Base-by-base conservation (phyloP, 2,888 invertebrate genomes). In the Lingula anatina region DNA sequence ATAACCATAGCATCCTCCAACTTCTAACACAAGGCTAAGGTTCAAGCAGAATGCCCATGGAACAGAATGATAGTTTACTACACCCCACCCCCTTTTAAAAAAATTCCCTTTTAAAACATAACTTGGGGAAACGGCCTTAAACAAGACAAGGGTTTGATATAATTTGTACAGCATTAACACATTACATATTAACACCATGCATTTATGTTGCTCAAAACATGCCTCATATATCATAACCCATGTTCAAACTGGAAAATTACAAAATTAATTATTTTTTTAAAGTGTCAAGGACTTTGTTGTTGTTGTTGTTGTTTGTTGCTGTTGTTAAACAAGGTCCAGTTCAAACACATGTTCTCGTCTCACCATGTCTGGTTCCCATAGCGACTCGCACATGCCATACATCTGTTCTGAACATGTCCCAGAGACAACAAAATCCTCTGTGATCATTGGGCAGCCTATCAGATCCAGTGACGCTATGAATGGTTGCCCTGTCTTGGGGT, bases 391-490 rank as follows among this genome's bases (percentile, higher is more conserved):
- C 91, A 97, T 95, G 68, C 80, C 81, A 54, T 80, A 76, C 70
- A 80, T 71, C 59, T 79, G 79, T 58, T 81, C 80, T 39, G 74
- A 73, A 56, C 93, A 95, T 5, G 94, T 92, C 9, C 99, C 99
- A n/a, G 89, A 88, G n/a, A 96, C 94, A 2, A 95, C 95, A 82
- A 99, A 99, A 75, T 99, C 97, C 65, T 89, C 86, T 0, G 96
- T 90, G 56, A 85, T 84, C 79, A 90, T 90, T 0, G 87, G 84
- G 66, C 93, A 94, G 5, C 93, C 91, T 78, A 99, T 93, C 67
- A 96, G 80, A 81, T 99, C 99, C 89, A 96, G 92, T 67, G 88
- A 88, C 71, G 90, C 90, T 48, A 96, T 86, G 66, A 86, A 96
- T 0, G 96, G 95, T 65, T 93, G 85, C 26, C 88, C 87, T 37